phyloP scores from a whole-genome alignment of 2,888 invertebrate genomes.

The Chelonus formosanus region DNA sequence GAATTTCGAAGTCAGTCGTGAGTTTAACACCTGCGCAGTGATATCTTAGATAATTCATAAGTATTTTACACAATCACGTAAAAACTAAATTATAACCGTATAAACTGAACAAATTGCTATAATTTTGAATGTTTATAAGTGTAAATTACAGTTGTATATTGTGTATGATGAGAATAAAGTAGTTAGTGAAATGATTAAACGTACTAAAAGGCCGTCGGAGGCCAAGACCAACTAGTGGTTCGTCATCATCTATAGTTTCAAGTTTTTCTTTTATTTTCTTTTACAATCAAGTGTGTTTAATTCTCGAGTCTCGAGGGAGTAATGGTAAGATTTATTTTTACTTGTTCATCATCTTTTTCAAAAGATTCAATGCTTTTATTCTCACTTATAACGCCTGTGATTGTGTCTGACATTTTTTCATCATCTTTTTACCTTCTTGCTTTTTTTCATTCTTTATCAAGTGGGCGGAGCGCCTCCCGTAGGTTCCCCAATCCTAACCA shows the following conservation, averaged over 20 bases:
- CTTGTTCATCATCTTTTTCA: not conserved
- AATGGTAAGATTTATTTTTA: constrained; percentile 2
- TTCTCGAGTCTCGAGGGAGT: constrained; percentile 10
- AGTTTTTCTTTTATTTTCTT: not conserved
- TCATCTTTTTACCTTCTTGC: constrained; percentile 2
- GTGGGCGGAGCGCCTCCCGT: constrained; percentile 49
- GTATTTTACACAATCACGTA: not conserved
- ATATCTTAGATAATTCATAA: constrained; percentile 19
- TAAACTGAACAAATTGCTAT: too few relatives aligned
- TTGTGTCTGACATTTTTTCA: constrained; percentile 4
- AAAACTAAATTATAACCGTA: too few relatives aligned
- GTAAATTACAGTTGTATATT: not conserved
- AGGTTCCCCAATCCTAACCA: constrained; percentile 48
- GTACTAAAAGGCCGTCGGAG: constrained; percentile 6
- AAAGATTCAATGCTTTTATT: not conserved
- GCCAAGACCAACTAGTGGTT: constrained; percentile 13
- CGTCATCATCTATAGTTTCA: constrained; percentile 9
- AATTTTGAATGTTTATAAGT: too few relatives aligned
- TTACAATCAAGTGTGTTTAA: not conserved
- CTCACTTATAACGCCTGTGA: not conserved
- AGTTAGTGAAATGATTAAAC: not conserved
- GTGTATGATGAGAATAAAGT: not conserved
- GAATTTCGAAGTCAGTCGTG: constrained; percentile 1
- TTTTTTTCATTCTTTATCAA: constrained; percentile 14
- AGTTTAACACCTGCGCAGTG: constrained; percentile 24